Evolutionary conservation across 2,888 invertebrate genomes (phyloP).

Genomic region (Aleiodes testaceus): DNA sequence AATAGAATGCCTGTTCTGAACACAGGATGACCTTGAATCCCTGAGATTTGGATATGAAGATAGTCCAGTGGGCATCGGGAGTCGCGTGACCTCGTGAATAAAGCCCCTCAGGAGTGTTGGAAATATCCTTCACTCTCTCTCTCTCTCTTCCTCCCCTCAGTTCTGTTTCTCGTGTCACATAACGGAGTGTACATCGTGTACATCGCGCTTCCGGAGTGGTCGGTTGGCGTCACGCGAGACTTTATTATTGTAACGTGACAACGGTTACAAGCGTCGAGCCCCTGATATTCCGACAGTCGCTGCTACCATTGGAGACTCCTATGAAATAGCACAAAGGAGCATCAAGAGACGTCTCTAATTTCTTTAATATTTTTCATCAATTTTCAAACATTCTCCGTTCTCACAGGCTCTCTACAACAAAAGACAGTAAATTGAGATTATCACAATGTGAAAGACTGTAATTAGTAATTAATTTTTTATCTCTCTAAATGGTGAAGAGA

Average conservation of each 20-base stretch:
- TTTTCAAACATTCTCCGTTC: background rate
- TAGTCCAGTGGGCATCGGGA: background rate
- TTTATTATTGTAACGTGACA: constrained; percentile 50
- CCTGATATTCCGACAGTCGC: background rate
- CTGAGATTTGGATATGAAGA: constrained; percentile 2
- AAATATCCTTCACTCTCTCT: constrained; percentile 8
- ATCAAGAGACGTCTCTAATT: constrained; percentile 7
- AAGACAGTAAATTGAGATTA: constrained; percentile 7
- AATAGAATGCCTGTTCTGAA: background rate
- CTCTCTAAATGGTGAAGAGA: background rate
- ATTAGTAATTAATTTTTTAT: constrained; percentile 21
- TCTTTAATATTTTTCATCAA: background rate
- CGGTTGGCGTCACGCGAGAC: constrained; percentile 52
- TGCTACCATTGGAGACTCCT: background rate
- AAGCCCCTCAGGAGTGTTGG: constrained; percentile 8
- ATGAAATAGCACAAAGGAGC: constrained; percentile 4
- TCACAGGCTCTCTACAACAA: background rate
- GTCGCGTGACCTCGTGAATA: constrained; percentile 28
- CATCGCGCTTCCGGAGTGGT: constrained; percentile 48
- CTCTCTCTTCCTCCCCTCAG: background rate
- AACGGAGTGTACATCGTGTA: constrained; percentile 52
- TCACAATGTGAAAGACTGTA: background rate
- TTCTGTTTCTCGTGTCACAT: constrained; percentile 49
- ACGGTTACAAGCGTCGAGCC: constrained; percentile 37
- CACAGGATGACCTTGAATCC: constrained; percentile 15